These are phyloP conservation scores for Rhamnusium bicolor DNA, from an alignment of 2,888 invertebrate species.

Conservation along the genomic window DNA sequence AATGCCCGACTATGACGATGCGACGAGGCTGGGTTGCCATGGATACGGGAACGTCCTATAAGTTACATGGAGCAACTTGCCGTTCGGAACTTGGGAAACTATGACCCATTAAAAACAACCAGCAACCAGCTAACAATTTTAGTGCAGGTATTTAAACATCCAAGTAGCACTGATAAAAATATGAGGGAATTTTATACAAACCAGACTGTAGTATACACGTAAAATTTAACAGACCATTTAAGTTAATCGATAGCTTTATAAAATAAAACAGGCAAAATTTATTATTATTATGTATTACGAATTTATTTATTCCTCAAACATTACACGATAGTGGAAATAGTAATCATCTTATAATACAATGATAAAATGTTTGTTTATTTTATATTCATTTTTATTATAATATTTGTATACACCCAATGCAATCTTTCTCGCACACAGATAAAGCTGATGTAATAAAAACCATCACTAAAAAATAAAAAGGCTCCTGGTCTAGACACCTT, in stretches of 20 bases:
- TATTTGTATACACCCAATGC: too few species aligned
- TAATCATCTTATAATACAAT: too few species aligned
- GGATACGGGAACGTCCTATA: slow-evolving; percentile 21
- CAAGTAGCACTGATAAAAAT: background rate
- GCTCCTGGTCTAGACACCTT: too few species aligned
- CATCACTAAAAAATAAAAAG: too few species aligned
- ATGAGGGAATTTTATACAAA: slow-evolving; percentile 1
- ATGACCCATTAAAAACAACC: slow-evolving; percentile 25
- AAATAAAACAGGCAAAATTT: background rate
- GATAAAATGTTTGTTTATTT: too few species aligned
- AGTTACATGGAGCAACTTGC: slow-evolving; percentile 23
- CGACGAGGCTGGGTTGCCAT: slow-evolving; percentile 11
- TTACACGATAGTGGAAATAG: too few species aligned
- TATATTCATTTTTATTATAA: too few species aligned
- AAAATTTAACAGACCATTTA: background rate
- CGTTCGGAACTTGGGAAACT: slow-evolving; percentile 8
- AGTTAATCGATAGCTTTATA: background rate
- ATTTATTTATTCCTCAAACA: too few species aligned
- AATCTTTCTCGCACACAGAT: too few species aligned
- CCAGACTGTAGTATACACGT: background rate
- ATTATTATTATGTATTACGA: background rate
- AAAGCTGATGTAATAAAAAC: too few species aligned
- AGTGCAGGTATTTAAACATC: slow-evolving; percentile 5
- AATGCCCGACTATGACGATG: slow-evolving; percentile 3
- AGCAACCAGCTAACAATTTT: background rate